Conservation (phyloP, 2,888 invertebrate species). For the Furcula furcula region DNA sequence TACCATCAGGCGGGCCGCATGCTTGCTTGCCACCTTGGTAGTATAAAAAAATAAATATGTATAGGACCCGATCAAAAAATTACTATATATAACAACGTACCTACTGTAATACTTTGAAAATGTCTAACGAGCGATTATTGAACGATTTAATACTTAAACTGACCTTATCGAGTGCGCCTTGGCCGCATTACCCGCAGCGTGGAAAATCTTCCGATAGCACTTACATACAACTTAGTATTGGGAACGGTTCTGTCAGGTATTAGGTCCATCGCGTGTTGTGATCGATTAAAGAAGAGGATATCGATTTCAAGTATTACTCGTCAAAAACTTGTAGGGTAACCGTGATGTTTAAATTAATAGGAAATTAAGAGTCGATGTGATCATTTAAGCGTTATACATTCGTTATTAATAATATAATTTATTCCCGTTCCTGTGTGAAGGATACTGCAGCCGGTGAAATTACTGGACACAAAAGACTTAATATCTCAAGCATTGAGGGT, state of each 20-base stretch:
- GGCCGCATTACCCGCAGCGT: slow-evolving; percentile 52
- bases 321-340: slow-evolving; percentile 1
- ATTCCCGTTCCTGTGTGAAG: no score
- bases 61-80: slow-evolving; percentile 7
- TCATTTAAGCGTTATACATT: no score
- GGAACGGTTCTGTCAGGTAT: slow-evolving; percentile 9
- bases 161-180: slow-evolving; percentile 50
- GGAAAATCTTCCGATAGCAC: slow-evolving; percentile 46
- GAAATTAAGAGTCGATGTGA: no score
- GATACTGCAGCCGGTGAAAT: no score
- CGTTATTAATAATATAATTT: no score
- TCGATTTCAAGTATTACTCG: slow-evolving; percentile 17
- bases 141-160: slow-evolving; percentile 23
- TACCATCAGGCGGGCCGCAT: no score
- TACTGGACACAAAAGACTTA: no score
- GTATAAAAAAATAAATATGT: slow-evolving; percentile 21
- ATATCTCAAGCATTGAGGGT: no score
- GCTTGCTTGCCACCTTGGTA: no score
- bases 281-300: slow-evolving; percentile 22
- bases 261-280: slow-evolving; percentile 10
- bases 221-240: neutral
- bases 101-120: slow-evolving; percentile 23
- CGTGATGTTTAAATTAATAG: no score
- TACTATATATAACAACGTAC: neutral
- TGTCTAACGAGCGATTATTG: slow-evolving; percentile 32